Base-by-base conservation (phyloP, 2,113 vertebrate genomes). In the Ovibos moschatus region DNA sequence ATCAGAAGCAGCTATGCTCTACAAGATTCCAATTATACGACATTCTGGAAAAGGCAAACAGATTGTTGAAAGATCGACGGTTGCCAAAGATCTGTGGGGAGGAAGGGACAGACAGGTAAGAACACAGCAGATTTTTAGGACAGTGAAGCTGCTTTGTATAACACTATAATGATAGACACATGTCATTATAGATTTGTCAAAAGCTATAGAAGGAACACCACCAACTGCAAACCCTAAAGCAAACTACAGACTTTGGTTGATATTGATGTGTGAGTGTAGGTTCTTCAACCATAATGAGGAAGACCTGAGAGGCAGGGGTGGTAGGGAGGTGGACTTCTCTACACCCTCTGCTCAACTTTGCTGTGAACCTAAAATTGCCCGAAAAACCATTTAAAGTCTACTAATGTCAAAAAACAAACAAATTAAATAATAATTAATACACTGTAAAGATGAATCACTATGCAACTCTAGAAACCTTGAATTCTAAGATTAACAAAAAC, bases 401-500 rank as follows among this genome's bases (percentile, higher is more conserved):
- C 21, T 84, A 74, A 50, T 27, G 19, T 43, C 27, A 50, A 50
- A 94, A 94, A 71, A 60, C 83, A 85, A 17, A 96, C 84, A 87
- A 90, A 85, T 30, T 17, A 55, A 76, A 90, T 71, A 96, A 93
- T 90, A 74, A 76, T 4, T 11, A 57, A 87, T 17, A 82, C 2
- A 71, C 2, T 91, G 15, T 67, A 51, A 64, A 93, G 53, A 55
- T 43, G 96, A 94, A 86, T 33, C 76, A 96, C 23, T 89, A 19
- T 36, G 33, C 33, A 96, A 78, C 14, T 96, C n/a, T 94, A 47
- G 89, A 36, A 36, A 94, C 74, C 40, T 89, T 87, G 33, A 97
- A 89, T 94, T 91, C 58, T 79, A 84, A n/a, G 9, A 91, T 64
- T 86, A 74, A 17, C 12, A 96, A 97, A 90, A 95, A 28, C 4